These are phyloP conservation scores for Nothocercus julius DNA, from an alignment of 2,113 vertebrate species.

Conservation along the genomic window DNA sequence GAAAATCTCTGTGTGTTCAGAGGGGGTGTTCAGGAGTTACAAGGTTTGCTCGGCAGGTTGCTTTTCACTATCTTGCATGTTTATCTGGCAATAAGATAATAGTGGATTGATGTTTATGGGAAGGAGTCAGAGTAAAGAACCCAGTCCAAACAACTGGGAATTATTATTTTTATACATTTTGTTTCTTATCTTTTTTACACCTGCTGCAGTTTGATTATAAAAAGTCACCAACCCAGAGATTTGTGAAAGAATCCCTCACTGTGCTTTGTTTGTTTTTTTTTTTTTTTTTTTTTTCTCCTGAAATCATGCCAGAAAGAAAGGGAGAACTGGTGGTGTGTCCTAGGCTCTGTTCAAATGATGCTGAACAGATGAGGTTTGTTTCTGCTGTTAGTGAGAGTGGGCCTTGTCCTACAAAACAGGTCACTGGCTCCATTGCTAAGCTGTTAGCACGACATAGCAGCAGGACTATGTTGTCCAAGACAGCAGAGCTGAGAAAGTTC, in stretches of 20 bases:
- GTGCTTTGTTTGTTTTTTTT: not conserved
- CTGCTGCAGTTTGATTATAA: not conserved
- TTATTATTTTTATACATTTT: not conserved
- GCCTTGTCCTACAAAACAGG: not conserved
- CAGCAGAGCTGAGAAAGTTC: not conserved
- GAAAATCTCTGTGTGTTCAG: not conserved
- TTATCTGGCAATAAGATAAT: not conserved
- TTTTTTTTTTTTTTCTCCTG: not conserved
- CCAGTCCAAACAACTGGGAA: not conserved
- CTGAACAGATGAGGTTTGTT: not conserved
- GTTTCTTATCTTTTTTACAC: not conserved
- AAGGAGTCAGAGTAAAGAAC: not conserved
- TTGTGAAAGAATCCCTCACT: not conserved
- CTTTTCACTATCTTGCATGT: not conserved
- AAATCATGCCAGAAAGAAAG: not conserved
- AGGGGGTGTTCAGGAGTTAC: not conserved
- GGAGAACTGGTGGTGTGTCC: not conserved
- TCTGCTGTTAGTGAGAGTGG: not conserved
- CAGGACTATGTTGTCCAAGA: not conserved
- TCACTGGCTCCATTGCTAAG: not conserved
- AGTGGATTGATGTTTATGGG: not conserved
- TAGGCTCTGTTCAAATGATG: not conserved
- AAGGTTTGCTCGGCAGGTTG: conserved; percentile 11
- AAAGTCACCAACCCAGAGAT: not conserved
- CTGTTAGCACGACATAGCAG: not conserved